A percentile compares a stretch with the other conserved stretches of the same genome.
These are phyloP conservation scores for Muscicapa comitata DNA, from an alignment of 2,797 vertebrate genomes.

Conservation along the genomic window DNA sequence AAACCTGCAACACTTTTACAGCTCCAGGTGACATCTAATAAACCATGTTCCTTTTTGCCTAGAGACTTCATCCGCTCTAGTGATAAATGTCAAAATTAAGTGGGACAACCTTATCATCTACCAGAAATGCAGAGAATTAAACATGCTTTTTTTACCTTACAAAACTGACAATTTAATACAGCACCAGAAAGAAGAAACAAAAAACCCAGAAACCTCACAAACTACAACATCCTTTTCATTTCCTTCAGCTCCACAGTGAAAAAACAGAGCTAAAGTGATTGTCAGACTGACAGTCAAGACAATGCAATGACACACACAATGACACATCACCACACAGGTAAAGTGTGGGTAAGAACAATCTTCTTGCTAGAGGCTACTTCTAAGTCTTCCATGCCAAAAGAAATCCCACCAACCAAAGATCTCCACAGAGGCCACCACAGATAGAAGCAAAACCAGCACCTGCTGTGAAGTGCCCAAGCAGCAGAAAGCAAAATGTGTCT, in stretches of 20 bases:
- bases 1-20: neutral
- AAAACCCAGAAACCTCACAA: neutral
- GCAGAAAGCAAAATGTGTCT: neutral
- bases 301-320: neutral
- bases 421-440: neutral
- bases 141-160: neutral
- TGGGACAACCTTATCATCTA: neutral
- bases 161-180: neutral
- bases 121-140: neutral
- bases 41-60: neutral
- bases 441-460: neutral
- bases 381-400: neutral
- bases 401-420: neutral
- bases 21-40: neutral
- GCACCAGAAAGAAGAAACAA: neutral
- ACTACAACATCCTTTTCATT: neutral
- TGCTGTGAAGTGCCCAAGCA: neutral
- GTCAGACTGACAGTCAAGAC: neutral
- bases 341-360: neutral
- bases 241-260: neutral
- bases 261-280: neutral
- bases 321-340: rapidly evolving
- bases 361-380: neutral
- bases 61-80: neutral
- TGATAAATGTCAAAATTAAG: neutral